phyloP scores from a whole-genome alignment of 2,113 vertebrate species.

The Paratilapia polleni region DNA sequence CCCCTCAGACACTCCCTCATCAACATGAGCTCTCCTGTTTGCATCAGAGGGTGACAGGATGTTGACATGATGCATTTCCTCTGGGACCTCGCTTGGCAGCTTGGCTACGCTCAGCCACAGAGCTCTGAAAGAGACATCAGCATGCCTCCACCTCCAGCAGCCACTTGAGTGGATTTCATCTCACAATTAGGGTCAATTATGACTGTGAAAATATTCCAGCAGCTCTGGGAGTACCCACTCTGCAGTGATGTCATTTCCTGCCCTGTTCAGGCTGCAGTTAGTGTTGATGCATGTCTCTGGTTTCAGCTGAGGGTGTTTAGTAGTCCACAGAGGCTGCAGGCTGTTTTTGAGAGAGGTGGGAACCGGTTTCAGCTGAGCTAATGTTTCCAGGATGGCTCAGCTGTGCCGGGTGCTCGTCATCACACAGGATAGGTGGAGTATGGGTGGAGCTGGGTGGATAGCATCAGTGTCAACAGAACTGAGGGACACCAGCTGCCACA shows the following conservation, averaged over 20 bases:
- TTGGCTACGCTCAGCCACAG: slow-evolving; percentile 10
- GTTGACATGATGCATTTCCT: slow-evolving; percentile 23
- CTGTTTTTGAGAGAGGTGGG: slow-evolving; percentile 43
- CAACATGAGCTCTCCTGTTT: neutral
- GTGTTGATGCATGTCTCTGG: slow-evolving; percentile 1
- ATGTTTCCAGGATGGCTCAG: slow-evolving; percentile 55
- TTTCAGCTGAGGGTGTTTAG: slow-evolving; percentile 37
- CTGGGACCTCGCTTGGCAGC: neutral
- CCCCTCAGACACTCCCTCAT: neutral
- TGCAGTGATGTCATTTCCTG: slow-evolving; percentile 59
- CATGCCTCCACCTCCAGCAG: neutral
- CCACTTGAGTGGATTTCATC: slow-evolving; percentile 15
- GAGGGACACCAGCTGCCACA: slow-evolving; percentile 2
- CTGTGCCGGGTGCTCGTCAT: neutral
- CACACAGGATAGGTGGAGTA: slow-evolving; percentile 61
- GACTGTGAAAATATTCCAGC: slow-evolving; percentile 6
- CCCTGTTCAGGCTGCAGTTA: neutral
- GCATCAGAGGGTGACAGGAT: slow-evolving; percentile 15
- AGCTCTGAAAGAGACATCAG: slow-evolving; percentile 39
- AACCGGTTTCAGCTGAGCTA: slow-evolving; percentile 44
- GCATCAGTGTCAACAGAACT: slow-evolving; percentile 30
- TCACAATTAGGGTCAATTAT: slow-evolving; percentile 37
- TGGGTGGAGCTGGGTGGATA: slow-evolving; percentile 8
- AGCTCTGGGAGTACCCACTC: slow-evolving; percentile 15
- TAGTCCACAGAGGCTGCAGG: neutral